Evolutionary conservation across 1,140 invertebrate genomes (phyloP), one percentile per base, ranked within the genome.

Genomic region (Bombus ignitus): DNA sequence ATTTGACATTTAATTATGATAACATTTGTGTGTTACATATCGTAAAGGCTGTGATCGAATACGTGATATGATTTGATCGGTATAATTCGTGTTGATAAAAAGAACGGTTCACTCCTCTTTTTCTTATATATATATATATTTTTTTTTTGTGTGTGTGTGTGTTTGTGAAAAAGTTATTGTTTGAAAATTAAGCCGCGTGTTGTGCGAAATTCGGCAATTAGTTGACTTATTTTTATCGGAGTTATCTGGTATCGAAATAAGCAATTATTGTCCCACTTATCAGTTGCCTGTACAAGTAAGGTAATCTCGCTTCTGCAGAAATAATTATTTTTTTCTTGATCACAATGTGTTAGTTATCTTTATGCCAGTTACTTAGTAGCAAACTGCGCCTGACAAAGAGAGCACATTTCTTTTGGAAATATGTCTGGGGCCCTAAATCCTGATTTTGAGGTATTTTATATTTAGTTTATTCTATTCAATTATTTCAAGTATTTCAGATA

Each of bases 381-480:
- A 47, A 76, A 18, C n/a, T 62, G 78, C 65, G 18, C 18, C 66
- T 80, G 70, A 65, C 59, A 13, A 18, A 28, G 73, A 15, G 8
- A 77, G 42, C 13, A 89, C 62, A 44, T 62, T 57, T 75, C n/a
- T 37, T 22, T 37, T 13, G 25, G 70, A 47, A 74, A 68, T 1
- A 91, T 92, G 91, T 62, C 89, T 59, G 90, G 75, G 25, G 44
- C 28, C 2, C 68, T 25, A n/a, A 91, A 90, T 79, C 65, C 68
- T 9, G 76, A 39, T 0, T 91, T 88, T 42, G 83, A 91, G 88
- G 91, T 92, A 88, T 83, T 74, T 39, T 68, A 25, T 22, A 59
- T 70, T 71, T 70, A 32, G 42, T 62, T 37, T 70, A 18, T 44
- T 12, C 18, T 65, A 0, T n/a, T 1, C 9, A 9, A 15, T 32